A percentile compares a stretch with the other conserved stretches of the same genome.
Conservation (phyloP, 2,888 invertebrate species). For the Oligia fasciuncula region DNA sequence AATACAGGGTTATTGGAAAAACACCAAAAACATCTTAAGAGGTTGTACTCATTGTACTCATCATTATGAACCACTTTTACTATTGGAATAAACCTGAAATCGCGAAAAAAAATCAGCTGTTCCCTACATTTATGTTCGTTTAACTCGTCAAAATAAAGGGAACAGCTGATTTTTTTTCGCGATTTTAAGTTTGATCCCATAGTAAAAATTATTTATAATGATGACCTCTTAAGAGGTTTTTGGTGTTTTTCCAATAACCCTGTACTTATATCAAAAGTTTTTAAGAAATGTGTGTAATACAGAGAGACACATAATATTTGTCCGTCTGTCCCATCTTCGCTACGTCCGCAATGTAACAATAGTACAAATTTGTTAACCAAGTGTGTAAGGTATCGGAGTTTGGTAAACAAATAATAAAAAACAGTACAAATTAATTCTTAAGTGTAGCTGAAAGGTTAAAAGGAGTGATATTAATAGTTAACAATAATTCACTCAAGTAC, state of each 20-base stretch:
- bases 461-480: constrained; percentile 74
- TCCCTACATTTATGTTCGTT: no score
- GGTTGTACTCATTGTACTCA: no score
- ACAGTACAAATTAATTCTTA: constrained; percentile 89
- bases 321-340: constrained; percentile 51
- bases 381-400: constrained; percentile 80
- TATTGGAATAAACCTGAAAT: no score
- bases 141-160: no score
- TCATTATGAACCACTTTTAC: no score
- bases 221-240: no score
- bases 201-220: no score
- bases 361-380: constrained; percentile 86
- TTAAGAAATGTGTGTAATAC: constrained; percentile 8
- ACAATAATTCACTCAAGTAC: constrained; percentile 84
- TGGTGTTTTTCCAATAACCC: no score
- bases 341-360: constrained; percentile 65
- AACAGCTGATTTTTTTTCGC: no score
- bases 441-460: constrained; percentile 79
- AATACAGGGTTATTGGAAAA: not conserved
- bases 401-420: constrained; percentile 80
- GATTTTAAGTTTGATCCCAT: no score
- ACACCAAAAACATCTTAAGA: no score
- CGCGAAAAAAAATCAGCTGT: no score
- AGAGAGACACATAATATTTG: constrained; percentile 18
- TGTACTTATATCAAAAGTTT: constrained; percentile 11